Evolutionary conservation across 2,888 invertebrate species (phyloP).

Genomic region (Nezara viridula): DNA sequence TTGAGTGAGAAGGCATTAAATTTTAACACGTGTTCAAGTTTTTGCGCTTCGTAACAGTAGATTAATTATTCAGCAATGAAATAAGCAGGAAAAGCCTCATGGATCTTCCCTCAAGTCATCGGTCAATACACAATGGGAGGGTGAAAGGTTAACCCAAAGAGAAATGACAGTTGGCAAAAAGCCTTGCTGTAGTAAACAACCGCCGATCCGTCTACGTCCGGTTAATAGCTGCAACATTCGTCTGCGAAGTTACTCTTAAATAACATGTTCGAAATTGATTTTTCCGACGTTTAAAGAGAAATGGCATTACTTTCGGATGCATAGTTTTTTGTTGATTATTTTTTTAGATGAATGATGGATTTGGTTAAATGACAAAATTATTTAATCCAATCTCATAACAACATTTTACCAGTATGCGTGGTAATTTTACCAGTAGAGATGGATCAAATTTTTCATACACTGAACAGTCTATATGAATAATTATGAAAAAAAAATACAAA

Average conservation of each 20-base stretch:
- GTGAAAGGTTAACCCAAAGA: neutral
- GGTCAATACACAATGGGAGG: neutral
- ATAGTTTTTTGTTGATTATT: neutral
- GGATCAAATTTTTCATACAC: too few species aligned
- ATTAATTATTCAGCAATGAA: neutral
- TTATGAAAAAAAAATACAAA: too few species aligned
- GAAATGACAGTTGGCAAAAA: slow-evolving; percentile 1
- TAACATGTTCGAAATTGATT: neutral
- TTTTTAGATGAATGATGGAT: neutral
- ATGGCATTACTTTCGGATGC: neutral
- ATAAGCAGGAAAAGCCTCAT: neutral
- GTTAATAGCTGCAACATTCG: neutral
- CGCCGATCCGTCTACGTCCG: neutral
- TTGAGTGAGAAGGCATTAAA: neutral
- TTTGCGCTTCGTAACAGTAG: neutral
- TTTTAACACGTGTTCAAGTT: neutral
- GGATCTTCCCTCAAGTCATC: neutral
- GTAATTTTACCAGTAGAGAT: too few species aligned
- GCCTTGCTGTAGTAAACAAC: neutral
- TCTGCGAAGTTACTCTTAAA: neutral
- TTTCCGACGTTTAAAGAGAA: neutral
- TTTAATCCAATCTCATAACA: too few species aligned
- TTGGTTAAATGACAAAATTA: neutral
- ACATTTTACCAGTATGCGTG: too few species aligned
- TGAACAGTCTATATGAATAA: too few species aligned